Percentiles rank a stretch among this genome's conserved stretches.
phyloP scores from a whole-genome alignment of 2,888 invertebrate genomes.

The Trichopoda pennipes region DNA sequence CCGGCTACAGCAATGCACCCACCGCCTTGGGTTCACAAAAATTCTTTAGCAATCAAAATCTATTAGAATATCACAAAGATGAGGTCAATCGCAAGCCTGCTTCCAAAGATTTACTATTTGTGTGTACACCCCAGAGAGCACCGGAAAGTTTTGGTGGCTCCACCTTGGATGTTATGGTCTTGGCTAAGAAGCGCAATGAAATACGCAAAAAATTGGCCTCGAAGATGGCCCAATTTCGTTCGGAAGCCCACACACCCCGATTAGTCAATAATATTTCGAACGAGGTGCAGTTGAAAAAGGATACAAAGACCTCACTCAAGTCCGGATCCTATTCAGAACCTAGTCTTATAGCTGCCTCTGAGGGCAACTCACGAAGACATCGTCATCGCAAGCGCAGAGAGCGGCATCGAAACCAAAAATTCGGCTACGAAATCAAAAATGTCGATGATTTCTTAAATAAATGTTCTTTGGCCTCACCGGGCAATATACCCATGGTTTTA shows the following conservation, averaged over 20 bases:
- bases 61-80: conserved; percentile 77
- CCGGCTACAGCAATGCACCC: conserved; percentile 75
- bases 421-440: conserved; percentile 91
- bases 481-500: conserved; percentile 92
- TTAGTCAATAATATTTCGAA: conserved; percentile 57
- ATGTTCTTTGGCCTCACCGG: conserved; percentile 90
- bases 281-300: conserved; percentile 70
- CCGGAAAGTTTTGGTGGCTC: conserved; percentile 73
- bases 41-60: conserved; percentile 79
- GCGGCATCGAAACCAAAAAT: conserved; percentile 80
- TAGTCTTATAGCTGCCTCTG: conserved; percentile 79
- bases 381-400: conserved; percentile 80
- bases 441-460: conserved; percentile 89
- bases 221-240: conserved; percentile 68
- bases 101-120: conserved; percentile 79
- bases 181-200: conserved; percentile 77
- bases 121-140: conserved; percentile 79
- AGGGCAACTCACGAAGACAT: conserved; percentile 77
- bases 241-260: conserved; percentile 51
- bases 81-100: conserved; percentile 71
- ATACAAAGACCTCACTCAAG: conserved; percentile 75
- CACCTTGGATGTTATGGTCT: conserved; percentile 74
- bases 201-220: conserved; percentile 76
- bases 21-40: conserved; percentile 77
- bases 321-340: conserved; percentile 79